Evolutionary conservation across 2,888 invertebrate genomes (phyloP).

Genomic region (Chrysolina haemoptera): DNA sequence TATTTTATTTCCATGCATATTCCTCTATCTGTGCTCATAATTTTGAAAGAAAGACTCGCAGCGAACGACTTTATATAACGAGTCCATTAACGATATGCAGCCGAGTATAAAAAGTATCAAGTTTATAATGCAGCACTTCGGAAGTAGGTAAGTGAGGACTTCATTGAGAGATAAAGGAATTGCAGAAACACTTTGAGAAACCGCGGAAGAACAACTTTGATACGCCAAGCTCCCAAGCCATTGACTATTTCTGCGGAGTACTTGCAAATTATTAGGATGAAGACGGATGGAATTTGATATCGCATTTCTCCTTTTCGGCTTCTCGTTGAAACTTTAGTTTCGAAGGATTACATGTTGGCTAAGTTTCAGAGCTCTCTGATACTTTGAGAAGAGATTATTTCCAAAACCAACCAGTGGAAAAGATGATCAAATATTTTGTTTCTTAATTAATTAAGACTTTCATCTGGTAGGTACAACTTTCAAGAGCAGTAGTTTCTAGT

Average conservation of each 20-base stretch:
- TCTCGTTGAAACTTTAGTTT: slow-evolving; percentile 1
- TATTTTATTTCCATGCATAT: slow-evolving; percentile 54
- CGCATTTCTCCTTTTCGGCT: slow-evolving; percentile 16
- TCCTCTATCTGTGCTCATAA: slow-evolving; percentile 47
- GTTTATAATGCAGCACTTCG: slow-evolving; percentile 66
- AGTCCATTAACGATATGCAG: slow-evolving; percentile 69
- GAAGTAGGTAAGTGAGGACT: slow-evolving; percentile 66
- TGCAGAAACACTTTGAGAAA: slow-evolving; percentile 60
- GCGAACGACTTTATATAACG: slow-evolving; percentile 60
- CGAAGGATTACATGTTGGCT: not conserved
- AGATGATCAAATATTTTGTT: too few relatives aligned
- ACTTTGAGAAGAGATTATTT: too few relatives aligned
- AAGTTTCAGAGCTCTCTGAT: too few relatives aligned
- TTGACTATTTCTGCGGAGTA: slow-evolving; percentile 31
- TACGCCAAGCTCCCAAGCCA: slow-evolving; percentile 33
- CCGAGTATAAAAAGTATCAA: slow-evolving; percentile 69
- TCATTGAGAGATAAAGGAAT: slow-evolving; percentile 66
- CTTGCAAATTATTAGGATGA: slow-evolving; percentile 35
- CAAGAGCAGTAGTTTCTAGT: too few relatives aligned
- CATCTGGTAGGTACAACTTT: too few relatives aligned
- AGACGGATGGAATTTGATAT: slow-evolving; percentile 20
- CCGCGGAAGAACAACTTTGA: slow-evolving; percentile 57
- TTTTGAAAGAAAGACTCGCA: slow-evolving; percentile 45
- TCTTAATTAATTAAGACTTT: too few relatives aligned
- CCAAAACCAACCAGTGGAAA: too few relatives aligned